Percentiles rank a stretch among this genome's conserved stretches.
Evolutionary conservation across 1,140 invertebrate species (phyloP).

Genomic region (Agrilus planipennis): DNA sequence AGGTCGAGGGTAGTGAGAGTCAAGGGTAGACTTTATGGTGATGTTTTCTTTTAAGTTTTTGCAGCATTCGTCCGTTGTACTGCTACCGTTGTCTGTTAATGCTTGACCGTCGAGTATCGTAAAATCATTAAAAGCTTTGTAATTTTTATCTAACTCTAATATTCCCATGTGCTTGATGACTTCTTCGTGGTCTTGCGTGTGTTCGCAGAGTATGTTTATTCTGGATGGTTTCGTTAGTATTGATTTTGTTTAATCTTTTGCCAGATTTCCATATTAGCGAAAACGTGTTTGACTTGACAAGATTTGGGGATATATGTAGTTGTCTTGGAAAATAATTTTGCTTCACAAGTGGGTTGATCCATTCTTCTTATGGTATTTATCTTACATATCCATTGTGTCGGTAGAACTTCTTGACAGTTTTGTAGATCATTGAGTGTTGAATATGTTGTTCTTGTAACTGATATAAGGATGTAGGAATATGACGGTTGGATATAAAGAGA

Average conservation of each 20-base stretch:
- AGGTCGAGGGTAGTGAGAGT: conserved; percentile 3
- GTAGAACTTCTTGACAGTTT: background rate
- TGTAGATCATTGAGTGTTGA: background rate
- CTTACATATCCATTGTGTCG: conserved; percentile 3
- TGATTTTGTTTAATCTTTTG: background rate
- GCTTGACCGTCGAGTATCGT: background rate
- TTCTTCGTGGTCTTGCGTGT: background rate
- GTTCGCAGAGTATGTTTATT: conserved; percentile 1
- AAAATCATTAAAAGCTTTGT: background rate
- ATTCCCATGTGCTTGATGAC: background rate
- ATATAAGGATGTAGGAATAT: conserved; percentile 1
- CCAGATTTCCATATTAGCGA: conserved; percentile 4
- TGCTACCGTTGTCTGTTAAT: background rate
- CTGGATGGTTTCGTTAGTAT: conserved; percentile 1
- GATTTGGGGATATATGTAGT: background rate
- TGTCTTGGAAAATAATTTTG: background rate
- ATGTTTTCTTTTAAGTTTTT: background rate
- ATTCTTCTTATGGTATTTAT: background rate
- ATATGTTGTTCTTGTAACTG: background rate
- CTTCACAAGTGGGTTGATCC: background rate
- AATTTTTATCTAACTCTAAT: conserved; percentile 1
- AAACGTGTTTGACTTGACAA: background rate
- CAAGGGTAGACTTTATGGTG: background rate
- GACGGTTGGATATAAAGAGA: background rate
- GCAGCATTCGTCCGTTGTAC: conserved; percentile 5